Evolutionary conservation across 2,113 vertebrate genomes (phyloP).

Genomic region (Ophthalmolycus amberensis): DNA sequence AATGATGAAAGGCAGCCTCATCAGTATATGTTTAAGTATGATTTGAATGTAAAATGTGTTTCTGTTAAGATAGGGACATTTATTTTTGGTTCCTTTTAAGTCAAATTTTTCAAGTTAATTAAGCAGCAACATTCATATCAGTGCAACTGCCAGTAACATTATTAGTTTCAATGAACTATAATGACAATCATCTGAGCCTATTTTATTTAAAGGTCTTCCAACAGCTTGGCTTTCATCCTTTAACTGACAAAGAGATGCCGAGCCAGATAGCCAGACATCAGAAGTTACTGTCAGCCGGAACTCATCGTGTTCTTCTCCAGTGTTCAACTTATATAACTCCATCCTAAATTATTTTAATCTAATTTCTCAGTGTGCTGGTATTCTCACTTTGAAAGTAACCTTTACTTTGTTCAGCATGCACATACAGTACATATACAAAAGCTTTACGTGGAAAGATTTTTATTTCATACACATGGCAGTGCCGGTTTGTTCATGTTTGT

Average conservation of each 20-base stretch:
- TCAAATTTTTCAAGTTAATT: constrained; percentile 21
- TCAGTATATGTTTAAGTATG: constrained; percentile 18
- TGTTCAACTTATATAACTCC: constrained; percentile 27
- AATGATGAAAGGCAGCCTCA: constrained; percentile 18
- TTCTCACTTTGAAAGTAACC: background rate
- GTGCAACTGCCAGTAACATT: constrained; percentile 8
- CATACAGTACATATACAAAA: background rate
- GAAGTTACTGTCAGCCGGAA: constrained; percentile 39
- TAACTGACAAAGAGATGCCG: constrained; percentile 12
- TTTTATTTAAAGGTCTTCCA: constrained; percentile 14
- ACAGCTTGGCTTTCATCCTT: constrained; percentile 26
- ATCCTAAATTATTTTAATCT: constrained; percentile 11
- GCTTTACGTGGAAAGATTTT: background rate
- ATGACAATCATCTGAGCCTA: constrained; percentile 15
- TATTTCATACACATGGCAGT: background rate
- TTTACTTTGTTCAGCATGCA: background rate
- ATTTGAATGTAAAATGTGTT: constrained; percentile 17
- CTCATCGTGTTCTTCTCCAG: constrained; percentile 36
- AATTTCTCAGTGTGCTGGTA: background rate
- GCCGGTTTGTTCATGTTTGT: background rate
- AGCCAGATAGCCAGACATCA: constrained; percentile 40
- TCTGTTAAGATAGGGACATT: constrained; percentile 31
- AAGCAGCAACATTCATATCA: constrained; percentile 2
- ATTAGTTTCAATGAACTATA: background rate
- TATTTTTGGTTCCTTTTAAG: constrained; percentile 25